Evolutionary conservation across 2,113 vertebrate species (phyloP).

Genomic region (Ptilorrhoa leucosticta): DNA sequence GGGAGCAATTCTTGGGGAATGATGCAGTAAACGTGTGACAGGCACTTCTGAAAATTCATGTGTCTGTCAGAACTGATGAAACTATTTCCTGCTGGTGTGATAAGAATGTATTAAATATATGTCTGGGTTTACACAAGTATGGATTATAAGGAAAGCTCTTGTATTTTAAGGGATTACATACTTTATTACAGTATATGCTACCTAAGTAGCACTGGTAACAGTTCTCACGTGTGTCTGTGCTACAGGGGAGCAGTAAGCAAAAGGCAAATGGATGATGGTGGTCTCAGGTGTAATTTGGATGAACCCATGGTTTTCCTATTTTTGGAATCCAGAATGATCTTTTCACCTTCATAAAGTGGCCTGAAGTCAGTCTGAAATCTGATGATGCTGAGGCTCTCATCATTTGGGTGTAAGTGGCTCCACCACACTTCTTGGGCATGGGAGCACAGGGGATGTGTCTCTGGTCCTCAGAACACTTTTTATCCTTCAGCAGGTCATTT

Average conservation of each 20-base stretch:
- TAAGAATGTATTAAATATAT: slow-evolving; percentile 2
- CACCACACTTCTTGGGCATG: rapidly evolving
- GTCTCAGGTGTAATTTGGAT: neutral
- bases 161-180: slow-evolving; percentile 11
- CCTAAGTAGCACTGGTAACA: neutral
- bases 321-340: neutral
- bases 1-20: neutral
- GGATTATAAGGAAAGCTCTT: slow-evolving; percentile 37
- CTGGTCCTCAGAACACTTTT: neutral
- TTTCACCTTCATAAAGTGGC: neutral
- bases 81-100: neutral
- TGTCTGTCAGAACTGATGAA: neutral
- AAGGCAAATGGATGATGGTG: neutral
- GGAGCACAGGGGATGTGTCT: neutral
- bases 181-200: neutral
- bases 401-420: neutral
- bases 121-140: neutral
- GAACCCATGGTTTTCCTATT: neutral
- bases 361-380: neutral
- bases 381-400: neutral
- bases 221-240: neutral
- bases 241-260: neutral
- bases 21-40: neutral
- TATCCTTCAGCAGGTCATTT: neutral
- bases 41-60: neutral